Evolutionary conservation across 1,140 invertebrate genomes (phyloP).

Genomic region (Bombus terrestris): DNA sequence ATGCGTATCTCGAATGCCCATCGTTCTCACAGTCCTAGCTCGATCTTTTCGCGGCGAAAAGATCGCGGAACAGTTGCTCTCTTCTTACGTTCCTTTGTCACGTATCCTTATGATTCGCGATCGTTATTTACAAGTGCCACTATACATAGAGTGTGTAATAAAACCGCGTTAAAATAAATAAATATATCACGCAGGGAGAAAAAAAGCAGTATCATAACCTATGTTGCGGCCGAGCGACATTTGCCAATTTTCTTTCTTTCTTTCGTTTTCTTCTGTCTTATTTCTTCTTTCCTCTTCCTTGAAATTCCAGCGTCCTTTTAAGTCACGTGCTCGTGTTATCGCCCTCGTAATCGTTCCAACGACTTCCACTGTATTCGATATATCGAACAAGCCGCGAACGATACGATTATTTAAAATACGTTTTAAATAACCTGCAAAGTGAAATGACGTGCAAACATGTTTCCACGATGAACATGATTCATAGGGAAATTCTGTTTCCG

Average conservation of each 20-base stretch:
- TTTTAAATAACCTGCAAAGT: not conserved
- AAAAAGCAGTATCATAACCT: not conserved
- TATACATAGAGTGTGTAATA: slow-evolving; percentile 23
- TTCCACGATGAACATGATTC: not conserved
- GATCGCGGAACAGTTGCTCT: not conserved
- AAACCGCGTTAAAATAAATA: slow-evolving; percentile 2
- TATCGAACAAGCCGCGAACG: not conserved
- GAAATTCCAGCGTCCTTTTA: too few relatives aligned
- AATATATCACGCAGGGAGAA: not conserved
- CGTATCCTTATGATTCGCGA: not conserved
- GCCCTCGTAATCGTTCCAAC: not conserved
- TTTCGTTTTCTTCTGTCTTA: not conserved
- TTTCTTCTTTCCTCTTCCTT: not conserved
- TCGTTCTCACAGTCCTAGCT: slow-evolving; percentile 43
- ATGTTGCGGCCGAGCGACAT: not conserved
- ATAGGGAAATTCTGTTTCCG: not conserved
- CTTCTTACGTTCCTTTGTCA: not conserved
- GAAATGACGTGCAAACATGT: not conserved
- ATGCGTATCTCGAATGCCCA: slow-evolving; percentile 59
- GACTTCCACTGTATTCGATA: too few relatives aligned
- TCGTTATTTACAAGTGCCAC: slow-evolving; percentile 34
- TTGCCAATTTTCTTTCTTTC: not conserved
- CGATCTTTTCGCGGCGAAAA: slow-evolving; percentile 11
- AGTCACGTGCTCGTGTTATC: not conserved
- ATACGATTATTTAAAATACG: not conserved